These are phyloP conservation scores for Alcedo quadribrachys DNA, from an alignment of 2,797 vertebrate species.

Conservation along the genomic window DNA sequence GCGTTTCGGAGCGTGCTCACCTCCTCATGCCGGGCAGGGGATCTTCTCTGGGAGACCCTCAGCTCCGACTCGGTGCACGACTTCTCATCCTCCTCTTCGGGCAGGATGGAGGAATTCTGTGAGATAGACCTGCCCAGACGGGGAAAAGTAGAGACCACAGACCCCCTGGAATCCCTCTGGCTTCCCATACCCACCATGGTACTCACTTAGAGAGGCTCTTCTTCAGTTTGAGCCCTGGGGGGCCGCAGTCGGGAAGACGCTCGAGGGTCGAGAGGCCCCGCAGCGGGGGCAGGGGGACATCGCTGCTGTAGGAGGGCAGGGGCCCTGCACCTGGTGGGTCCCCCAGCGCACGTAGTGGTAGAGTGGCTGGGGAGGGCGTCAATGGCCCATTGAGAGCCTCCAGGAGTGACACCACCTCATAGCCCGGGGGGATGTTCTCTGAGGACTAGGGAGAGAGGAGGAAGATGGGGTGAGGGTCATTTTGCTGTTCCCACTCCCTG, in stretches of 20 bases:
- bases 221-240: conserved; percentile 88
- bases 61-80: conserved; percentile 90
- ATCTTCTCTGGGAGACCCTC: conserved; percentile 82
- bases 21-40: conserved; percentile 81
- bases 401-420: conserved; percentile 86
- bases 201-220: conserved; percentile 93
- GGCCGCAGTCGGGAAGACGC: conserved; percentile 80
- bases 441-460: conserved; percentile 82
- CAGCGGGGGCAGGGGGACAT: conserved; percentile 82
- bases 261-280: conserved; percentile 88
- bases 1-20: background rate
- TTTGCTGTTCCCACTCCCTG: rapidly evolving
- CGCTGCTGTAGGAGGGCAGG: conserved; percentile 86
- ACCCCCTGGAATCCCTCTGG: rapidly evolving
- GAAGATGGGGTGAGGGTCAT: background rate
- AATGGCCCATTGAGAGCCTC: conserved; percentile 90
- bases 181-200: rapidly evolving
- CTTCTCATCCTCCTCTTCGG: conserved; percentile 91
- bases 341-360: conserved; percentile 82
- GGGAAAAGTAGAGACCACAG: background rate
- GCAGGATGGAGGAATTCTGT: conserved; percentile 93
- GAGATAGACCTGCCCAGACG: conserved; percentile 84
- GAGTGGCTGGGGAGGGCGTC: conserved; percentile 82
- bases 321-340: conserved; percentile 82
- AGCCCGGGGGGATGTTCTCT: conserved; percentile 94